Conservation (phyloP, 2,888 invertebrate species). For the Phorcus lineatus region DNA sequence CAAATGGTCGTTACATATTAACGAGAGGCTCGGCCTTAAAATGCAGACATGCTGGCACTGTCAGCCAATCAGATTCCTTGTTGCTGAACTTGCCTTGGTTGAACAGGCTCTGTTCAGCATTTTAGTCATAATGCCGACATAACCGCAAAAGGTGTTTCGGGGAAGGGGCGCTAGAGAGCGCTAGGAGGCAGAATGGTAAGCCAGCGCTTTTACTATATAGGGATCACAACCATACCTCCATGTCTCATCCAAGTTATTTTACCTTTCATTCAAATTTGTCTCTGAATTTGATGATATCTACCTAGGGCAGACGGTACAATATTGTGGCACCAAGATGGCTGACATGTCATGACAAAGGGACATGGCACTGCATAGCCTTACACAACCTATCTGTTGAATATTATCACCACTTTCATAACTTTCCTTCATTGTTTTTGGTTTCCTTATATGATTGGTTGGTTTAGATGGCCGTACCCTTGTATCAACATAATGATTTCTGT, state of each 20-base stretch:
- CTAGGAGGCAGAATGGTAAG: slow-evolving; percentile 42
- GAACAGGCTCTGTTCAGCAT: slow-evolving; percentile 23
- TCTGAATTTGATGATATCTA: not conserved
- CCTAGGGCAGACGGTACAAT: not conserved
- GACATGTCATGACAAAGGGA: slow-evolving; percentile 10
- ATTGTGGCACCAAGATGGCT: slow-evolving; percentile 4
- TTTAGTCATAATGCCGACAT: slow-evolving; percentile 44
- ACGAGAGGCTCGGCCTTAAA: slow-evolving; percentile 14
- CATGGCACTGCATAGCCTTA: not conserved
- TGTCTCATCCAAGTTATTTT: not conserved
- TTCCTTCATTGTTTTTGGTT: too few species aligned
- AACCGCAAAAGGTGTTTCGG: slow-evolving; percentile 30
- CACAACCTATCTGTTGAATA: too few species aligned
- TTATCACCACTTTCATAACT: too few species aligned
- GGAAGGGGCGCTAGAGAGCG: slow-evolving; percentile 36
- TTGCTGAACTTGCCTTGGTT: slow-evolving; percentile 16
- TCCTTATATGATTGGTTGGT: too few species aligned
- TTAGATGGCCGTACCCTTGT: too few species aligned
- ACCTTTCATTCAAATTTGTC: not conserved
- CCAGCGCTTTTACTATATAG: not conserved
- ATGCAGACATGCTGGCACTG: slow-evolving; percentile 47
- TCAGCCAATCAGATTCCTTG: slow-evolving; percentile 44
- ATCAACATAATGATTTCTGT: too few species aligned
- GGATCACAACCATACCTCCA: not conserved
- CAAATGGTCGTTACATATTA: slow-evolving; percentile 3